A percentile compares a stretch with the other conserved stretches of the same genome.
phyloP scores from a whole-genome alignment of 2,797 vertebrate genomes.

The Pelochelys cantorii region DNA sequence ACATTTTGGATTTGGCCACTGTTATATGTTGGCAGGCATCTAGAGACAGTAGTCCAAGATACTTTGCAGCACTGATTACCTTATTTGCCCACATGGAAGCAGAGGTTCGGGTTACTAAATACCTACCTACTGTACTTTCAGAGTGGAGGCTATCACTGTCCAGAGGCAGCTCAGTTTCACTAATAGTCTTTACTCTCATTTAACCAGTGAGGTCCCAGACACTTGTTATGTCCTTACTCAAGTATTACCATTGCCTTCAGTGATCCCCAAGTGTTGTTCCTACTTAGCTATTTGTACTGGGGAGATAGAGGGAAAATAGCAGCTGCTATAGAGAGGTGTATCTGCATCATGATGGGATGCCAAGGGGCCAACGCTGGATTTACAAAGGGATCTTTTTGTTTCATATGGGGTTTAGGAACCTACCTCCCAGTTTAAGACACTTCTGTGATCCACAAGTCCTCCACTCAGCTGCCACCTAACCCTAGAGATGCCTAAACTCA shows the following conservation, averaged over 20 bases:
- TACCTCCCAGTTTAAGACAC: background rate
- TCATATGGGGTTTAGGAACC: background rate
- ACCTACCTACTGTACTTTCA: rapidly evolving
- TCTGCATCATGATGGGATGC: background rate
- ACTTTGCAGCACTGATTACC: background rate
- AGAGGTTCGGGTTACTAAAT: background rate
- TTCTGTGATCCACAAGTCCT: background rate
- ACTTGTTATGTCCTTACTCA: background rate
- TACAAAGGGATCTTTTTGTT: background rate
- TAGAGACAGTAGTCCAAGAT: background rate
- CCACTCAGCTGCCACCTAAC: background rate
- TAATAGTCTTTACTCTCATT: background rate
- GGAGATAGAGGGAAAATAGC: background rate
- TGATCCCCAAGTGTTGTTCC: background rate
- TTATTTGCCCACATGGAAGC: background rate
- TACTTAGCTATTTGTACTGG: background rate
- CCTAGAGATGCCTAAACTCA: background rate
- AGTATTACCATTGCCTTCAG: rapidly evolving
- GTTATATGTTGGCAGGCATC: background rate
- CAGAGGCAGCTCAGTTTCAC: background rate
- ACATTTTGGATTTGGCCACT: background rate
- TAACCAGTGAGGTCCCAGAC: background rate
- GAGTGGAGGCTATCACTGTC: background rate
- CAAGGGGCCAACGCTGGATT: background rate
- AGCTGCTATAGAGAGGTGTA: background rate